Evolutionary conservation across 2,888 invertebrate species (phyloP).

Genomic region (Catotricha subobsoleta): DNA sequence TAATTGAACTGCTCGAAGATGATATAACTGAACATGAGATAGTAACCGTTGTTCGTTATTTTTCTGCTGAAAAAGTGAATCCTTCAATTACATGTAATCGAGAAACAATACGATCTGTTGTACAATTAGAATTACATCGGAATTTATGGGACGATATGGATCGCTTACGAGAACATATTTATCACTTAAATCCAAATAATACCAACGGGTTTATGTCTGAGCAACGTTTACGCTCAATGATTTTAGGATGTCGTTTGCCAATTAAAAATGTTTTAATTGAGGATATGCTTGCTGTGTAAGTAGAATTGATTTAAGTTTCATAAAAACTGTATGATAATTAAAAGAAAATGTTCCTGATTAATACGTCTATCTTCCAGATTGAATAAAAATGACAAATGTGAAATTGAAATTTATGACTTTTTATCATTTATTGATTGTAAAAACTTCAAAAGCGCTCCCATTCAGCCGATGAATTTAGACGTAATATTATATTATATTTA

Average conservation of each 20-base stretch:
- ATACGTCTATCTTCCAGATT: conserved; percentile 30
- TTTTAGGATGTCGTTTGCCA: conserved; percentile 52
- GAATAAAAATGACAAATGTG: conserved; percentile 43
- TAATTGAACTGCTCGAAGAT: conserved; percentile 46
- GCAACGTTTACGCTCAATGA: conserved; percentile 40
- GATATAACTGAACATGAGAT: conserved; percentile 66
- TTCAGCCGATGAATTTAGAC: conserved; percentile 33
- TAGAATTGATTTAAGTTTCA: conserved; percentile 7
- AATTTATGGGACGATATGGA: conserved; percentile 53
- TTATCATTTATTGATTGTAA: conserved; percentile 52
- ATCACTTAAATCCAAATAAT: conserved; percentile 36
- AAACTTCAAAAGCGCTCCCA: conserved; percentile 33
- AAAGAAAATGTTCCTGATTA: neutral
- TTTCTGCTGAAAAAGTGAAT: conserved; percentile 38
- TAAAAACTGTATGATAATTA: neutral
- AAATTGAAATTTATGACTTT: conserved; percentile 49
- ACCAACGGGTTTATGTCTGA: conserved; percentile 37
- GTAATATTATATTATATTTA: conserved; percentile 17
- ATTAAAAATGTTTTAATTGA: conserved; percentile 46
- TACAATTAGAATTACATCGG: conserved; percentile 52
- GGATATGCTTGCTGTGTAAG: conserved; percentile 49
- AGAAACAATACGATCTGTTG: conserved; percentile 40
- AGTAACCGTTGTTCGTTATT: conserved; percentile 53
- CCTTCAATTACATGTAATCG: conserved; percentile 28
- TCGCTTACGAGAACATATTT: conserved; percentile 39